Conservation (phyloP, 1,140 invertebrate genomes). For the Planococcus citri region DNA sequence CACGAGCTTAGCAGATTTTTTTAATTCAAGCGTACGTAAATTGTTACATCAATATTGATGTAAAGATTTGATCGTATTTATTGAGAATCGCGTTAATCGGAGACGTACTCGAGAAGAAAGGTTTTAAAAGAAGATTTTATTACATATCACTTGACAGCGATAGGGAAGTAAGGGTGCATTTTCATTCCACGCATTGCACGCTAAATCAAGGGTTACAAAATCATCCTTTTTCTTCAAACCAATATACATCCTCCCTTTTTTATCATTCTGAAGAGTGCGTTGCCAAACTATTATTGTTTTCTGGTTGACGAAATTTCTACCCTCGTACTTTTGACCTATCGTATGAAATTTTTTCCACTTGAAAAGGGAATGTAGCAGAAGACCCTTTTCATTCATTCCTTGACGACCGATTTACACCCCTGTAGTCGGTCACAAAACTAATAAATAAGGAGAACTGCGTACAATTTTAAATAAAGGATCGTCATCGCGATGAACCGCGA, state of each 20-base stretch:
- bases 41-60: constrained; percentile 5
- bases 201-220: constrained; percentile 18
- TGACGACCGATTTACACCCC: constrained; percentile 1
- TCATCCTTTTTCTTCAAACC: constrained; percentile 11
- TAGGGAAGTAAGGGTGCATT: background rate
- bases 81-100: background rate
- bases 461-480: background rate
- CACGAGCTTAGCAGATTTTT: too few relatives aligned
- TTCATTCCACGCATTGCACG: background rate
- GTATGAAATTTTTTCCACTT: background rate
- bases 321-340: background rate
- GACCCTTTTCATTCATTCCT: constrained; percentile 2
- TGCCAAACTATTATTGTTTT: constrained; percentile 19
- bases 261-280: background rate
- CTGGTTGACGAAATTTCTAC: constrained; percentile 16
- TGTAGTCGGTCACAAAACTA: background rate
- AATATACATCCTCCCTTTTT: constrained; percentile 12
- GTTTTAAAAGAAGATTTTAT: constrained; percentile 12
- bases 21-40: background rate
- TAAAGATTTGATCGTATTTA: background rate
- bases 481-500: background rate
- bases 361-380: background rate
- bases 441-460: background rate
- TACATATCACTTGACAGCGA: constrained; percentile 14
- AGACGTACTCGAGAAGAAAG: background rate